These are phyloP conservation scores for Caenorhabditis macrosperma DNA, from an alignment of 2,888 invertebrate genomes.

Conservation along the genomic window DNA sequence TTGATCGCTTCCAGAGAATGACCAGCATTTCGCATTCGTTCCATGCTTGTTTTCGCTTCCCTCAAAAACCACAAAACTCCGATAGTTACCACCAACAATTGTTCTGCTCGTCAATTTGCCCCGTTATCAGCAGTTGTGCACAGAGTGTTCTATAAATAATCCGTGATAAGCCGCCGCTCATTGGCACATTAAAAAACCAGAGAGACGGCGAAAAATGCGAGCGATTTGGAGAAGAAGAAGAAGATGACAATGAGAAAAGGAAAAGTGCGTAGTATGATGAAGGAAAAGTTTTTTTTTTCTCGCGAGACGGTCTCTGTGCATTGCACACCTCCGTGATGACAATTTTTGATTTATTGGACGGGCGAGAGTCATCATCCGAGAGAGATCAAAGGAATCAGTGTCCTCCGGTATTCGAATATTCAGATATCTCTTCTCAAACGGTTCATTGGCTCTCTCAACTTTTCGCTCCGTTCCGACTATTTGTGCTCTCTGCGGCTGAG, in stretches of 20 bases:
- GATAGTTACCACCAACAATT: too few species aligned
- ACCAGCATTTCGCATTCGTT: neutral
- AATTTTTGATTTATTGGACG: neutral
- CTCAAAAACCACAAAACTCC: too few species aligned
- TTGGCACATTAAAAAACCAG: constrained; percentile 40
- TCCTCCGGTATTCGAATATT: neutral
- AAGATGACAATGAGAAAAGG: constrained; percentile 10
- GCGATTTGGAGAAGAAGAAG: neutral
- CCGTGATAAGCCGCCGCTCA: constrained; percentile 43
- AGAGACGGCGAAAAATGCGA: constrained; percentile 27
- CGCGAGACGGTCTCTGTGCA: neutral
- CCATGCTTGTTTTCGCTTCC: too few species aligned
- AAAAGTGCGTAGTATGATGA: constrained; percentile 18
- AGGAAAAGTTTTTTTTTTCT: constrained; percentile 18
- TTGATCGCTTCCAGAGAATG: constrained; percentile 56
- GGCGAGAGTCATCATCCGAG: neutral
- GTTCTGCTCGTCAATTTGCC: neutral
- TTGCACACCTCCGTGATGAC: neutral
- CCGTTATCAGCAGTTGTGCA: constrained; percentile 22
- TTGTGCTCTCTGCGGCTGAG: neutral
- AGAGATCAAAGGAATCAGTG: neutral
- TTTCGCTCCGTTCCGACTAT: neutral
- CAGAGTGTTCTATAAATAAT: constrained; percentile 50
- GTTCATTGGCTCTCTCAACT: neutral
- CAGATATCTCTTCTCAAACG: too few species aligned